Conservation (phyloP, 2,113 vertebrate genomes). For the Clarias batrachus region DNA sequence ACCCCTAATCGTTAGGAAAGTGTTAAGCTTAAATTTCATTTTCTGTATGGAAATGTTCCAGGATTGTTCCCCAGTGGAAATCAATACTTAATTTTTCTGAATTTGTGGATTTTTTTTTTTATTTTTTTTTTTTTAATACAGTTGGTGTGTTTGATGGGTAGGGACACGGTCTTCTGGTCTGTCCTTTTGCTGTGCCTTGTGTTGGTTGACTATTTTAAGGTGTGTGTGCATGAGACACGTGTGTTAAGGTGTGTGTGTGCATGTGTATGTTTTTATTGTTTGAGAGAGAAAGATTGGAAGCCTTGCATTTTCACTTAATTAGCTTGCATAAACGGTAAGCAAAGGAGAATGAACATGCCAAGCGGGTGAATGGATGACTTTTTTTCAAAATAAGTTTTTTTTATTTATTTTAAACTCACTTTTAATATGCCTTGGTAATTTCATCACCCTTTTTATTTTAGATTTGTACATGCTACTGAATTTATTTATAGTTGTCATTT, state of each 20-base stretch:
- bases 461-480: slow-evolving; percentile 65
- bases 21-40: slow-evolving; percentile 27
- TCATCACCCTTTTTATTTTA: slow-evolving; percentile 39
- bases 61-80: slow-evolving; percentile 8
- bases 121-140: neutral
- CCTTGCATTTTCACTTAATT: slow-evolving; percentile 10
- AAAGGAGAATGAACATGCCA: neutral
- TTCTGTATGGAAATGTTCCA: slow-evolving; percentile 16
- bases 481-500: slow-evolving; percentile 53
- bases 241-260: neutral
- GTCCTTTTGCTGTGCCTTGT: slow-evolving; percentile 21
- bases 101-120: neutral
- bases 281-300: neutral
- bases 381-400: slow-evolving; percentile 29
- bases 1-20: neutral
- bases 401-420: neutral
- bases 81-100: neutral
- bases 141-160: neutral
- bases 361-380: neutral
- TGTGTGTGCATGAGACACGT: neutral
- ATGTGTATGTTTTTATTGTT: no score
- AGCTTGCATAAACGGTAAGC: neutral
- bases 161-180: neutral
- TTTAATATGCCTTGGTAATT: slow-evolving; percentile 29
- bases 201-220: neutral